Base-by-base conservation (phyloP, 2,113 vertebrate species). In the Lophotis ruficrista region DNA sequence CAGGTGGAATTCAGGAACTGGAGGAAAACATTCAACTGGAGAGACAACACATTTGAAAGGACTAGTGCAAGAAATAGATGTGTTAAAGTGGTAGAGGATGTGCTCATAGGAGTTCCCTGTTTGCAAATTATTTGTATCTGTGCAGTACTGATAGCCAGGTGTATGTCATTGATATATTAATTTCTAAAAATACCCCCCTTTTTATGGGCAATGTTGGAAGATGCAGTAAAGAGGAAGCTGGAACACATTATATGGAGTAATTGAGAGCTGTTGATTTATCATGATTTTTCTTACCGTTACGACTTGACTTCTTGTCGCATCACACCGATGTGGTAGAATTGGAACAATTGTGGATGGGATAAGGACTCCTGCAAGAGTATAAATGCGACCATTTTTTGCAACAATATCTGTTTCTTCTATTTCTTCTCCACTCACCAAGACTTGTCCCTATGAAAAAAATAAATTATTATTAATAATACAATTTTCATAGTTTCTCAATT, bases 371-470 rank as follows among this genome's bases (percentile, higher is more conserved):
- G 98, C 96, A 77, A 99, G 64, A 1, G 98, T 98, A 80, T 99
- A 99, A 83, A 99, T 98, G 20, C 95, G 98, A 14, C 99, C 99
- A 6, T 99, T 99, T 96, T 98, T 99, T 37, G 98, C 98, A 66
- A 96, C 78, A 35, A 99, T 98, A 2, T 99, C 99, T 2, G 97
- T 96, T 97, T 99, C 99, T 89, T 98, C 80, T 5, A 99, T 93
- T 2, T 97, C 95, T 38, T 98, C 97, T 6, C 97, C 98, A 35
- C 97, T 98, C 12, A 98, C 98, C 76, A 99, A 83, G 31, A 99
- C 94, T 96, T 97, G 98, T 50, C 99, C 99, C 99, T 99, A 70
- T 60, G 72, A 77, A 95, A 76, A 76, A 24, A 94, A 72, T 45
- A 71, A 37, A 30, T 56, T 66, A 12, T 38, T 35, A 82, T 37